These are phyloP conservation scores for Artibeus lituratus DNA, from an alignment of 2,797 vertebrate genomes.

Conservation along the genomic window DNA sequence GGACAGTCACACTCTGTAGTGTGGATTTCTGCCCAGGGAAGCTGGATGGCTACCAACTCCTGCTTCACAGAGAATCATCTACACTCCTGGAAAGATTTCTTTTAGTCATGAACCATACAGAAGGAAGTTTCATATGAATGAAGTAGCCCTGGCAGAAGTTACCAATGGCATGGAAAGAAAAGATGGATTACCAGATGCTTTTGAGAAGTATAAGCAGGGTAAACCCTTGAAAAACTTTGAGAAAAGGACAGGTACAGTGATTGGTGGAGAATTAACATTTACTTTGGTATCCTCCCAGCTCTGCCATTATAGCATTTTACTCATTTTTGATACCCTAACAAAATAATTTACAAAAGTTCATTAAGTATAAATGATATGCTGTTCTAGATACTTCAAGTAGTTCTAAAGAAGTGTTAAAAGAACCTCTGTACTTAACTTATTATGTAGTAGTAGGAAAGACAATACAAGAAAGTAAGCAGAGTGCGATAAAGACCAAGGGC, in stretches of 20 bases:
- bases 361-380: not conserved
- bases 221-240: not conserved
- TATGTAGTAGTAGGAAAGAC: not conserved
- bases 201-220: not conserved
- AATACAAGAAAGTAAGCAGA: not conserved
- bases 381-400: not conserved
- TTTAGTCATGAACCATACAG: not conserved
- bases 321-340: not conserved
- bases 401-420: not conserved
- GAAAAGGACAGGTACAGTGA: not conserved
- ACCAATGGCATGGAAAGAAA: not conserved
- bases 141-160: not conserved
- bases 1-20: not conserved
- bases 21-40: constrained; percentile 4
- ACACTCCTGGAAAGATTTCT: not conserved
- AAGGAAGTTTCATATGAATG: constrained; percentile 8
- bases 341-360: not conserved
- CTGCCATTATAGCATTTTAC: not conserved
- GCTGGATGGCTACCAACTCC: constrained; percentile 21
- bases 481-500: not conserved
- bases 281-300: not conserved
- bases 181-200: not conserved
- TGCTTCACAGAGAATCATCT: constrained; percentile 9
- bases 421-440: not conserved
- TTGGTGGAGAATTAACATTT: not conserved